A percentile compares a stretch with the other conserved stretches of the same genome.
Conservation (phyloP, 2,113 vertebrate genomes). For the Genyomyrus donnyi region DNA sequence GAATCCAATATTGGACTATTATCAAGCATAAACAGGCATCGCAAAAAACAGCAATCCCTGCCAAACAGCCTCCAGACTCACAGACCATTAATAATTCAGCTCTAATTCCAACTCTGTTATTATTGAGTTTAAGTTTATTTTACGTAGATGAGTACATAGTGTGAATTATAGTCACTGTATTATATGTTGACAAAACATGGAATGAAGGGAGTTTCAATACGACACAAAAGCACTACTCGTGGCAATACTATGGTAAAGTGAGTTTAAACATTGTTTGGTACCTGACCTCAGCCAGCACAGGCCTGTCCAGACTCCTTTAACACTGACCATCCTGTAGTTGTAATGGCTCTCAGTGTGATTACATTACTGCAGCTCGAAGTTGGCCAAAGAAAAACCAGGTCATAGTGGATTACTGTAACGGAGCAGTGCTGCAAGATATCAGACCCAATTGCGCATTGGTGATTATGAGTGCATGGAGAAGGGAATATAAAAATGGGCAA, state of each 20-base stretch:
- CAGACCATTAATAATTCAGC: slow-evolving; percentile 3
- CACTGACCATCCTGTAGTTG: no score
- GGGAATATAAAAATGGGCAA: not conserved
- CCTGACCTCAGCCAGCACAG: no score
- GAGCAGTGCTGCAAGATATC: no score
- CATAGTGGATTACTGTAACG: no score
- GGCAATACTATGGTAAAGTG: not conserved
- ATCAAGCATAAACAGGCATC: not conserved
- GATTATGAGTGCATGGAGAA: no score
- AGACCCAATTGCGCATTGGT: no score
- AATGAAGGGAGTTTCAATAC: not conserved
- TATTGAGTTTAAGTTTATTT: not conserved
- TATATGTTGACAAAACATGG: not conserved
- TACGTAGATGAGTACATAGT: not conserved
- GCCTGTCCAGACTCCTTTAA: no score
- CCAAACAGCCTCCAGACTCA: slow-evolving; percentile 16
- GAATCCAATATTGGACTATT: not conserved
- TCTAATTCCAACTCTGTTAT: slow-evolving; percentile 1
- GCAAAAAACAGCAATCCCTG: slow-evolving; percentile 26
- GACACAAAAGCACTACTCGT: not conserved
- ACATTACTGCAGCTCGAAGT: no score
- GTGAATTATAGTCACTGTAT: not conserved
- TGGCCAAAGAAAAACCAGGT: no score
- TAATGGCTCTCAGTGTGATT: no score
- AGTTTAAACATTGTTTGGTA: no score